Evolutionary conservation across 2,888 invertebrate species (phyloP), one percentile per base, ranked within the genome.

Genomic region (Anorthoa munda): DNA sequence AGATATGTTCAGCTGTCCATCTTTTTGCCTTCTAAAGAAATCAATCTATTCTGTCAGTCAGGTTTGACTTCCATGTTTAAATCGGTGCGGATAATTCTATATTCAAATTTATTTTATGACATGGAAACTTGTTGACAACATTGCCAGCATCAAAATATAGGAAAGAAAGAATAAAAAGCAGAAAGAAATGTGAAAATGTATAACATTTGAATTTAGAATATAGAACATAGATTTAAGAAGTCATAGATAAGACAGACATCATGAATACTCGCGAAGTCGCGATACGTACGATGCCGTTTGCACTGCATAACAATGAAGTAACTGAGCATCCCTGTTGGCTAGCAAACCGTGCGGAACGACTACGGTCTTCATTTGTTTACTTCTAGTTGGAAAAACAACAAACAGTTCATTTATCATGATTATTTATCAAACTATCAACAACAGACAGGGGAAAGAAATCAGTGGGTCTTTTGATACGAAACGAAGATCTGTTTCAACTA

Each of bases 301-400:
- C 67, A 65, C 70, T 64, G 75, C 70, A 82, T 71, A 75, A 61
- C 5, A 79, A 82, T 68, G 65, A 76, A 66, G 51, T 75, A 76
- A 74, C 76, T 60, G 76, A 72, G 26, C 66, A 76, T 65, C 79
- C 55, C 82, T 56, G 64, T 48, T 64, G 59, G 18, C 60, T 60
- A 45, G 48, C 72, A 59, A 76, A 63, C 63, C 66, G 61, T 68
- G 65, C 65, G 67, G 65, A 76, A 81, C 81, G 58, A 75, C 26
- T 23, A 75, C 63, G 26, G 51, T 46, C 56, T 67, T 51, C n/a
- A 67, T 79, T 48, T 71, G 80, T 74, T 72, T 77, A 77, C 13
- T 45, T 79, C 31, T 59, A 18, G 26, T 59, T 58, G 18, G 13
- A 58, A 58, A 76, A 76, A 61, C 56, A 65, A 67, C 39, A 58